A percentile compares a stretch with the other conserved stretches of the same genome.
Conservation (phyloP, 2,113 vertebrate species). For the Cygnus buccinator region DNA sequence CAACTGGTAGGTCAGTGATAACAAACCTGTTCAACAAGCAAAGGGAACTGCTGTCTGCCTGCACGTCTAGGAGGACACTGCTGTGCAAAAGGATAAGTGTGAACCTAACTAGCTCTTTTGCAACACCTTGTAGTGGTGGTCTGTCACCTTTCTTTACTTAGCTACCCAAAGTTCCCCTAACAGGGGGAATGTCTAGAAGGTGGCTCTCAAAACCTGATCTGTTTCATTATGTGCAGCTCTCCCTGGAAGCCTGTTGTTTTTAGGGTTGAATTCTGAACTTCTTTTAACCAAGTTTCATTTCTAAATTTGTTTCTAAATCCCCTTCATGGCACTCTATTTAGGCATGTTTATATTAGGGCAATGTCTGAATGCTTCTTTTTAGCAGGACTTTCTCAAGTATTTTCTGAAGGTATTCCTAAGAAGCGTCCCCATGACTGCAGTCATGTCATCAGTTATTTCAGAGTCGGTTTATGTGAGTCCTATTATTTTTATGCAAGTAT, state of each 20-base stretch:
- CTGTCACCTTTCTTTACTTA: background rate
- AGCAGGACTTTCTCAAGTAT: background rate
- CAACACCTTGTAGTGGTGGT: background rate
- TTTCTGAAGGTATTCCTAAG: background rate
- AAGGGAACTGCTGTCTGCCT: background rate
- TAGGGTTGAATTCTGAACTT: background rate
- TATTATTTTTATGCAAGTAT: background rate
- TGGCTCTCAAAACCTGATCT: background rate
- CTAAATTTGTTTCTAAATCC: background rate
- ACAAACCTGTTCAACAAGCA: background rate
- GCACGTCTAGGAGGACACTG: background rate
- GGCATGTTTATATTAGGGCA: background rate
- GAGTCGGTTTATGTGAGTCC: background rate
- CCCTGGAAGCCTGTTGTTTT: background rate
- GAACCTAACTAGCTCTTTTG: background rate
- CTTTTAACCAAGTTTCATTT: background rate
- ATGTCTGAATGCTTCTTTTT: background rate
- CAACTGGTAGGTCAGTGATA: background rate
- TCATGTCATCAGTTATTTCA: background rate
- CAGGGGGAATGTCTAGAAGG: background rate
- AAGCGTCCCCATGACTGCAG: background rate
- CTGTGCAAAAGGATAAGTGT: background rate
- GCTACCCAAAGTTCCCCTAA: background rate
- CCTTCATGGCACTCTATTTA: background rate
- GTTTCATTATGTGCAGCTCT: rapidly evolving